These are phyloP conservation scores for Nyctibius bracteatus DNA, from an alignment of 2,113 vertebrate species.

Conservation along the genomic window DNA sequence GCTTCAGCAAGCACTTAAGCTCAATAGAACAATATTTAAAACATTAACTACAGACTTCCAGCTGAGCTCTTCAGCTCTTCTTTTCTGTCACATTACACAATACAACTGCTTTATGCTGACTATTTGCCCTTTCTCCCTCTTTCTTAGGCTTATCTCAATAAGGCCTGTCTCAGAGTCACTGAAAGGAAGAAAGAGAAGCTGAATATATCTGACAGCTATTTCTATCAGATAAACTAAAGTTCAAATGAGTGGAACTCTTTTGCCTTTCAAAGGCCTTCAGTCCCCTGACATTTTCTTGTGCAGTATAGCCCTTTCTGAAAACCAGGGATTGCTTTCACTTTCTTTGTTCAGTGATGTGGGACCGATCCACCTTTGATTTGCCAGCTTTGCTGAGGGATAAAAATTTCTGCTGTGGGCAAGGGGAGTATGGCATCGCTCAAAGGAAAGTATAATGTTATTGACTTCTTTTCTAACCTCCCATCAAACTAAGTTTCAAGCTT, in stretches of 20 bases:
- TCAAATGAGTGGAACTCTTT: slow-evolving; percentile 57
- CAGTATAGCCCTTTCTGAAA: slow-evolving; percentile 4
- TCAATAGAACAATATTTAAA: slow-evolving; percentile 37
- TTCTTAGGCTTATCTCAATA: slow-evolving; percentile 54
- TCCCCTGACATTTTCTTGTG: neutral
- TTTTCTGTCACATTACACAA: slow-evolving; percentile 41
- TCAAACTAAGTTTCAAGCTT: neutral
- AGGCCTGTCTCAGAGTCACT: slow-evolving; percentile 22
- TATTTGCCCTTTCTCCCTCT: slow-evolving; percentile 42
- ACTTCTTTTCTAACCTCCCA: neutral
- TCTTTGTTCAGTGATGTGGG: slow-evolving; percentile 36
- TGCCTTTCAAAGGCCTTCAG: slow-evolving; percentile 58
- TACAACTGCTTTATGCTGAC: slow-evolving; percentile 1
- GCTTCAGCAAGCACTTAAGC: neutral
- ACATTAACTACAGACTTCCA: slow-evolving; percentile 23
- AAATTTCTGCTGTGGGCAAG: neutral
- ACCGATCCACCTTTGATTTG: slow-evolving; percentile 16
- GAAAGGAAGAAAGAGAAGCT: slow-evolving; percentile 52
- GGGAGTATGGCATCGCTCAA: neutral
- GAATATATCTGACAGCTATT: slow-evolving; percentile 65
- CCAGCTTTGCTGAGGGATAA: slow-evolving; percentile 27
- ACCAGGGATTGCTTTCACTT: neutral
- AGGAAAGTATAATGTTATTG: neutral
- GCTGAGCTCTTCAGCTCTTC: neutral
- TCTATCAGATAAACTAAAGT: slow-evolving; percentile 71